Conservation (phyloP, 1,140 invertebrate genomes). For the Drosophila trapezifrons region DNA sequence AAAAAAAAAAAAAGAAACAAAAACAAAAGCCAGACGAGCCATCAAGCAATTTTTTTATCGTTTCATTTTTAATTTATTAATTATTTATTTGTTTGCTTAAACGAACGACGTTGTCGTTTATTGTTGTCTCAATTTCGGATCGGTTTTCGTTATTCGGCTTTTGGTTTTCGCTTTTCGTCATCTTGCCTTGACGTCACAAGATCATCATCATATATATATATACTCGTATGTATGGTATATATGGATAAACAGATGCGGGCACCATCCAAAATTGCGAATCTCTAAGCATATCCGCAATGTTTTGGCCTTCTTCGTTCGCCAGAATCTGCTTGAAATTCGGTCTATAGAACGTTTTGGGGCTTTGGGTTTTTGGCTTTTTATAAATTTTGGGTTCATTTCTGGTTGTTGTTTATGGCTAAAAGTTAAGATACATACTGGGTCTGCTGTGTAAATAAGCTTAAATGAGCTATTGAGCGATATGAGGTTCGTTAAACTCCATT, state of each 20-base stretch:
- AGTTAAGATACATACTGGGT: constrained; percentile 5
- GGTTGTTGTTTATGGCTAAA: constrained; percentile 2
- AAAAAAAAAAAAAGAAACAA: constrained; percentile 46
- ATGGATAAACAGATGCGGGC: constrained; percentile 23
- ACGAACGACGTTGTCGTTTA: constrained; percentile 47
- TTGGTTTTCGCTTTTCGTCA: constrained; percentile 41
- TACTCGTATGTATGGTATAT: constrained; percentile 9
- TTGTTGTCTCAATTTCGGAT: constrained; percentile 21
- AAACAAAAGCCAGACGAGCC: constrained; percentile 44
- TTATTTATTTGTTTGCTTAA: constrained; percentile 71
- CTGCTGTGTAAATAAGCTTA: constrained; percentile 19
- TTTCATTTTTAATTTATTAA: constrained; percentile 72
- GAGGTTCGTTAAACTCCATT: constrained; percentile 28
- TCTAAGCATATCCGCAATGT: constrained; percentile 42
- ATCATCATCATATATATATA: constrained; percentile 9
- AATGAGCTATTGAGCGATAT: constrained; percentile 17
- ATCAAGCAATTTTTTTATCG: constrained; percentile 54
- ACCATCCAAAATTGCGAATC: constrained; percentile 8
- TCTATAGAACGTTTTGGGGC: constrained; percentile 24
- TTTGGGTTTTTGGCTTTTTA: constrained; percentile 3
- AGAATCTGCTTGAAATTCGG: constrained; percentile 29
- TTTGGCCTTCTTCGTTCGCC: constrained; percentile 31
- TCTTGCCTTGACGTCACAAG: constrained; percentile 60
- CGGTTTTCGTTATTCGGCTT: constrained; percentile 25
- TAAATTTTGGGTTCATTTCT: constrained; percentile 6